Conservation (phyloP, 35 echinoderm and acorn worm genomes). For the Chiridota heheva region DNA sequence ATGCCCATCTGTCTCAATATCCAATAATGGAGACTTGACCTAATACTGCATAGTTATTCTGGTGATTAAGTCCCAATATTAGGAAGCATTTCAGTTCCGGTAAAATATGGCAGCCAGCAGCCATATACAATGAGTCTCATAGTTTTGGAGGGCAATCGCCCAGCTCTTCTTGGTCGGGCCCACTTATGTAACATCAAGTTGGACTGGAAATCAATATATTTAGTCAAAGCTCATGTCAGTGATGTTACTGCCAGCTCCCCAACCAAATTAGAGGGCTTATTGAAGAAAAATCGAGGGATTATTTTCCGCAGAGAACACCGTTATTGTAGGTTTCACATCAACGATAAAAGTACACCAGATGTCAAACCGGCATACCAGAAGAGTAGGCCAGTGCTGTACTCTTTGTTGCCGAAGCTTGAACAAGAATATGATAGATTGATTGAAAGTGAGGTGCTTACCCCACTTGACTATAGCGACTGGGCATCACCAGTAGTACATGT, state of each 20-base stretch:
- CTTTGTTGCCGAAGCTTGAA: background rate
- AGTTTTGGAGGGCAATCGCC: background rate
- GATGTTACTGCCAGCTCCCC: background rate
- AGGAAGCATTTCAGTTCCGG: no score
- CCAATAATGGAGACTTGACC: no score
- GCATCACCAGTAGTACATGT: slow-evolving; percentile 2
- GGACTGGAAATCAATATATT: background rate
- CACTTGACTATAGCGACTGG: background rate
- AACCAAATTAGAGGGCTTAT: background rate
- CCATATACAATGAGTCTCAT: background rate
- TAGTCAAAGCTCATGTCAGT: background rate
- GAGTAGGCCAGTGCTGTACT: background rate
- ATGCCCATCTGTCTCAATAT: no score
- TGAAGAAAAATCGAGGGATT: background rate
- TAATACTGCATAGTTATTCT: no score
- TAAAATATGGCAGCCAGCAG: no score
- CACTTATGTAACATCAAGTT: background rate
- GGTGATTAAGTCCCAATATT: no score
- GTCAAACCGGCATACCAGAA: background rate
- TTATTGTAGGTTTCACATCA: background rate
- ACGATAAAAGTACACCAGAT: background rate
- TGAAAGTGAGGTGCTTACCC: background rate
- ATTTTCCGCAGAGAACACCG: background rate
- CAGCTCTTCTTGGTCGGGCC: background rate
- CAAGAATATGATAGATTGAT: slow-evolving; percentile 9